A percentile compares a stretch with the other conserved stretches of the same genome.
Conservation (phyloP, 2,888 invertebrate genomes). For the Zygothrica quintamaculata region DNA sequence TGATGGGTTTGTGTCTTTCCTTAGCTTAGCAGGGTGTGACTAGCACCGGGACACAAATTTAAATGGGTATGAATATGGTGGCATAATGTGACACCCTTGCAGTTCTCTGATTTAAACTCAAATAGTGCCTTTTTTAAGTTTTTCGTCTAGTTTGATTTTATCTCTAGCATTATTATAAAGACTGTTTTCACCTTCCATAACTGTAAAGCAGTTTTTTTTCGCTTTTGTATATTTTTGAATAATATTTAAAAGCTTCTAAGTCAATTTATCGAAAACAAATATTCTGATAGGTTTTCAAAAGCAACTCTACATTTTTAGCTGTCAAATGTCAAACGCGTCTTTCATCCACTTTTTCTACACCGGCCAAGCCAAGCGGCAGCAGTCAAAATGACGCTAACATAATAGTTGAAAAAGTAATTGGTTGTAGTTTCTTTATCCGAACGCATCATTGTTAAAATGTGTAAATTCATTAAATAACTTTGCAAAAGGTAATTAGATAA, state of each 20-base stretch:
- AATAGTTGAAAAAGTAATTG: conserved; percentile 29
- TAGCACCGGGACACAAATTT: too few species aligned
- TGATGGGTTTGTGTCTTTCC: too few species aligned
- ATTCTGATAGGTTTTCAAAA: too few species aligned
- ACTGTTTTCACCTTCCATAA: conserved; percentile 37
- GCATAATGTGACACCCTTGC: conserved; percentile 89
- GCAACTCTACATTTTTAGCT: conserved; percentile 24
- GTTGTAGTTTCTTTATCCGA: too few species aligned
- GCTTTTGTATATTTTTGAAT: not conserved
- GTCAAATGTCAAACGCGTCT: conserved; percentile 19
- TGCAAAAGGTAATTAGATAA: conserved; percentile 58
- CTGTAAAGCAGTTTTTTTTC: conserved; percentile 30
- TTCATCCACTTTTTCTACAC: conserved; percentile 57
- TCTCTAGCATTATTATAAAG: conserved; percentile 85
- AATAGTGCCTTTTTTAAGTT: conserved; percentile 86
- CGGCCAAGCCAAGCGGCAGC: conserved; percentile 46
- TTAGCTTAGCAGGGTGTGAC: too few species aligned
- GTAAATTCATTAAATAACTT: conserved; percentile 38
- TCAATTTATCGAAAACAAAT: not conserved
- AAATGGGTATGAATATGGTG: too few species aligned
- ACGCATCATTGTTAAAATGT: conserved; percentile 57
- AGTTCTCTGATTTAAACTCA: conserved; percentile 85
- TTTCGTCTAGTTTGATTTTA: conserved; percentile 88
- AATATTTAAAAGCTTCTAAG: too few species aligned
- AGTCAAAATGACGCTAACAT: conserved; percentile 38